phyloP scores from a whole-genome alignment of 2,888 invertebrate genomes.

The Acronicta aceris region DNA sequence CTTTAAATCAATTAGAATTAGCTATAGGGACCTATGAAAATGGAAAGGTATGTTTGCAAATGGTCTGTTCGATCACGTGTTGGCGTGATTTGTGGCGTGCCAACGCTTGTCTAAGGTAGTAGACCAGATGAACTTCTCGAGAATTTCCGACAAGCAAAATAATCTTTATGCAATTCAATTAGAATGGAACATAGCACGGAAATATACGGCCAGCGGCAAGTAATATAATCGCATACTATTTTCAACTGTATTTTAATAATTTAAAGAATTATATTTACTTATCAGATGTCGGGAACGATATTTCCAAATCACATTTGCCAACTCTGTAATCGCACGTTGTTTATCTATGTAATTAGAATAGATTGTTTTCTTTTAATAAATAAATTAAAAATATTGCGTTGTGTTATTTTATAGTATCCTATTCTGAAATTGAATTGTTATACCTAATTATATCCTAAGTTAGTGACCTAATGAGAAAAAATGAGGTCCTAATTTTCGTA shows the following conservation, averaged over 20 bases:
- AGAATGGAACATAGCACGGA: background rate
- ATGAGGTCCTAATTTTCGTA: too few relatives aligned
- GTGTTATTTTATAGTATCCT: background rate
- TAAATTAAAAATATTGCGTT: constrained; percentile 2
- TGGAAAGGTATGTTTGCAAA: too few relatives aligned
- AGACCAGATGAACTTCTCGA: too few relatives aligned
- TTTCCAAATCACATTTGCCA: constrained; percentile 3
- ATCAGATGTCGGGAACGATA: constrained; percentile 2
- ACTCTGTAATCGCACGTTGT: background rate
- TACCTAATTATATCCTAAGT: too few relatives aligned
- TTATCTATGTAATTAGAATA: constrained; percentile 5
- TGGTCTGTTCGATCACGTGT: too few relatives aligned
- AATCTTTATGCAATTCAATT: background rate
- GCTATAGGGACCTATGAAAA: too few relatives aligned
- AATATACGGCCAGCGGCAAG: background rate
- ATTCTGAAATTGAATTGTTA: background rate
- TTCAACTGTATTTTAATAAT: background rate
- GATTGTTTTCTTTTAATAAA: constrained; percentile 34
- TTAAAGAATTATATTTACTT: background rate
- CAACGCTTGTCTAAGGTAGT: too few relatives aligned
- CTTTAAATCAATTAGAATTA: too few relatives aligned
- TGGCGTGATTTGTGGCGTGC: too few relatives aligned
- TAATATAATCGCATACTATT: background rate
- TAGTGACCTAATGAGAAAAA: too few relatives aligned
- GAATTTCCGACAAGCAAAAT: too few relatives aligned